Percentiles rank a stretch among this genome's conserved stretches.
Evolutionary conservation across 53 echinoderm and acorn worm genomes (phyloP).

Genomic region (Arbacia lixula): DNA sequence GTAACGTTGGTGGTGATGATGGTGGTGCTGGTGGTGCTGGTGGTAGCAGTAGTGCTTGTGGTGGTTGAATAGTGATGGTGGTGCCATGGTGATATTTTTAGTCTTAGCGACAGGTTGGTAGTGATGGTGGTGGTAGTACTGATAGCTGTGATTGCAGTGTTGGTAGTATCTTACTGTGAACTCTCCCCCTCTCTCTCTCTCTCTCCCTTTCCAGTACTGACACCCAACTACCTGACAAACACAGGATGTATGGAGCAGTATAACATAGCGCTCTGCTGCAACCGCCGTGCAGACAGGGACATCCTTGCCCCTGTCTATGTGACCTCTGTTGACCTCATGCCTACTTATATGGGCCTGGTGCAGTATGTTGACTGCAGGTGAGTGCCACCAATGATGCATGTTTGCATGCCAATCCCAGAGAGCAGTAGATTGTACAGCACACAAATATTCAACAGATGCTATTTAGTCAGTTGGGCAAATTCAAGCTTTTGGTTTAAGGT

Average conservation of each 20-base stretch:
- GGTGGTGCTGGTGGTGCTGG: too few species aligned
- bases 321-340: slow-evolving; percentile 62
- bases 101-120: too few species aligned
- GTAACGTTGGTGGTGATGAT: too few species aligned
- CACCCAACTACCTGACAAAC: slow-evolving; percentile 77
- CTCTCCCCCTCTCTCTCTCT: background rate
- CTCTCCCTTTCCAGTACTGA: slow-evolving; percentile 69
- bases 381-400: background rate
- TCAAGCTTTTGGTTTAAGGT: too few species aligned
- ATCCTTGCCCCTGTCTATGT: slow-evolving; percentile 91
- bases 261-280: slow-evolving; percentile 96
- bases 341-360: slow-evolving; percentile 93
- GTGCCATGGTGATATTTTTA: too few species aligned
- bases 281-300: slow-evolving; percentile 74
- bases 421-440: too few species aligned
- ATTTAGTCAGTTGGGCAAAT: too few species aligned
- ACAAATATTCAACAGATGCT: too few species aligned
- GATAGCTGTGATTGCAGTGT: too few species aligned
- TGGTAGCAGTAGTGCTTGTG: background rate
- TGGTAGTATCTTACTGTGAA: too few species aligned
- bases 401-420: background rate
- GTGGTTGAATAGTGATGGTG: background rate
- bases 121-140: too few species aligned
- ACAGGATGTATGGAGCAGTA: slow-evolving; percentile 90
- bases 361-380: slow-evolving; percentile 90